Conservation (phyloP, 2,113 vertebrate genomes). For the Numida meleagris region DNA sequence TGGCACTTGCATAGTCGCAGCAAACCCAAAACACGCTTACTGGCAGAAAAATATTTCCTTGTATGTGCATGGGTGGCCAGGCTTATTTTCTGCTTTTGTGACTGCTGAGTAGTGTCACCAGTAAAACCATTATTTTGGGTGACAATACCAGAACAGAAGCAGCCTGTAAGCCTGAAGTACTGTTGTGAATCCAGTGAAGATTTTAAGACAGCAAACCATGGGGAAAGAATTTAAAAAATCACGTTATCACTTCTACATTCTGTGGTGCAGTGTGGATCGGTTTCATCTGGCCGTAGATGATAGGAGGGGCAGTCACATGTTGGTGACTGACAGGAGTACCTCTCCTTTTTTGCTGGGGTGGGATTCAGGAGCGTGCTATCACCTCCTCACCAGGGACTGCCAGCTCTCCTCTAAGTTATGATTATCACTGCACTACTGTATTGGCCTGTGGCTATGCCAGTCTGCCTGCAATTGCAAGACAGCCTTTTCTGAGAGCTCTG, state of each 20-base stretch:
- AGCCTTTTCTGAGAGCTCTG: not conserved
- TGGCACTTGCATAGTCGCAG: not conserved
- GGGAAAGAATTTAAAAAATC: not conserved
- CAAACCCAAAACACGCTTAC: not conserved
- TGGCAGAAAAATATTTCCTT: not conserved
- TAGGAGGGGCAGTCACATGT: rapidly evolving
- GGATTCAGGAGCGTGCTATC: not conserved
- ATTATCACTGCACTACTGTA: not conserved
- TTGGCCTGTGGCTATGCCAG: not conserved
- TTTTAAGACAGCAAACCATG: not conserved
- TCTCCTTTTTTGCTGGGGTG: not conserved
- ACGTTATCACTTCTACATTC: not conserved
- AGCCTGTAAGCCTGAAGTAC: not conserved
- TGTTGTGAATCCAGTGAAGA: not conserved
- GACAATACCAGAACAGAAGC: not conserved
- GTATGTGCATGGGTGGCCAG: rapidly evolving
- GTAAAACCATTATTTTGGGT: not conserved
- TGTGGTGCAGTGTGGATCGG: not conserved
- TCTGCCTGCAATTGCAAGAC: not conserved
- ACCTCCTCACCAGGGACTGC: not conserved
- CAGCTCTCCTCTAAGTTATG: not conserved
- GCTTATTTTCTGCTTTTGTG: not conserved
- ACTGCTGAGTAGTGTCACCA: not conserved
- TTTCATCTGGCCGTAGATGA: not conserved
- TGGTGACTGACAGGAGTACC: not conserved